These are phyloP conservation scores for Apomyelois bistriatella DNA, from an alignment of 2,888 invertebrate species.

Conservation along the genomic window DNA sequence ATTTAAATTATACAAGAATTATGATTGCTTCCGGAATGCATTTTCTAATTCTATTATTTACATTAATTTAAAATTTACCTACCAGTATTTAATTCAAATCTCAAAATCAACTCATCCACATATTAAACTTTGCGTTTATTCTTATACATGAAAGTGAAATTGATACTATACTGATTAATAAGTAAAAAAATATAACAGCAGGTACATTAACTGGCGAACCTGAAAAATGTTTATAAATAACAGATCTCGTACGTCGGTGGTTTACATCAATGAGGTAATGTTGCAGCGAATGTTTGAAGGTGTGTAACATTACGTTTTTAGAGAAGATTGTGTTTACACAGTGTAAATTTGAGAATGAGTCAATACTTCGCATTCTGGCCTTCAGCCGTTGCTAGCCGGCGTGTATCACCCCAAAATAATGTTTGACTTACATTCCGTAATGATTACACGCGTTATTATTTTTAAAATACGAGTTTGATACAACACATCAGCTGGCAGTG, in stretches of 20 bases:
- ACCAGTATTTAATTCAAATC: too few species aligned
- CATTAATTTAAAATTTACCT: too few species aligned
- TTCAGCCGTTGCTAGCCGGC: constrained; percentile 27
- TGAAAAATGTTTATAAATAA: constrained; percentile 5
- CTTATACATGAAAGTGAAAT: too few species aligned
- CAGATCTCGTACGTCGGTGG: not conserved
- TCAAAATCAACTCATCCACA: too few species aligned
- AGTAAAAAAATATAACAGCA: too few species aligned
- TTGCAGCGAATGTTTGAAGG: constrained; percentile 6
- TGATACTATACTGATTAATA: too few species aligned
- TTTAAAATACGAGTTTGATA: not conserved
- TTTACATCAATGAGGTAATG: not conserved
- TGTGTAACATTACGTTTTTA: constrained; percentile 2
- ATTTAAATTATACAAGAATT: too few species aligned
- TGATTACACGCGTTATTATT: not conserved
- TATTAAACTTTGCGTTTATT: too few species aligned
- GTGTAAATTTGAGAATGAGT: constrained; percentile 44
- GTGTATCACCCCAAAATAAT: not conserved
- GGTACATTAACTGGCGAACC: not conserved
- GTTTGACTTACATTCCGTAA: not conserved
- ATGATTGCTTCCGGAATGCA: too few species aligned
- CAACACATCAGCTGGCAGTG: too few species aligned
- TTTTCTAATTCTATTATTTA: too few species aligned
- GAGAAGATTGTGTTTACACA: constrained; percentile 12
- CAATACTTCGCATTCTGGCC: constrained; percentile 41